Evolutionary conservation across 2,113 vertebrate species (phyloP).

Genomic region (Neolamprologus caudopunctatus): DNA sequence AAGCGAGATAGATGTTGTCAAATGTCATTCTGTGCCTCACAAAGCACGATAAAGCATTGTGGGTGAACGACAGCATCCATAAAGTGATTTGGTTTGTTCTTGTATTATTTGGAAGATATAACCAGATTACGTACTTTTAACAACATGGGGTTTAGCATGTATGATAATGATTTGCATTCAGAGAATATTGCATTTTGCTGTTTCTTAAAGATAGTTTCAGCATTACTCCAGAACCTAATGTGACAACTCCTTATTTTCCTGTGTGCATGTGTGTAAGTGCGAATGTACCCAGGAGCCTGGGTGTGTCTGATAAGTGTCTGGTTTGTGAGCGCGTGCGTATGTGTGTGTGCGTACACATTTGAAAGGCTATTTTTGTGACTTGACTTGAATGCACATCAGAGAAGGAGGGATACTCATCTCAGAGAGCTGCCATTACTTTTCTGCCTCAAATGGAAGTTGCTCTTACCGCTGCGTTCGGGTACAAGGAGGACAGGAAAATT

Average conservation of each 20-base stretch:
- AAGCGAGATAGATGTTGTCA: slow-evolving; percentile 43
- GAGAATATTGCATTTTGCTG: slow-evolving; percentile 59
- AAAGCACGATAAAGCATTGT: slow-evolving; percentile 45
- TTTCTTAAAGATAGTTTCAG: slow-evolving; percentile 59
- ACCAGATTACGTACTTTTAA: slow-evolving; percentile 43
- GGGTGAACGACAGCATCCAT: slow-evolving; percentile 47
- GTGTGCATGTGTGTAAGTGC: slow-evolving; percentile 3
- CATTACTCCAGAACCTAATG: slow-evolving; percentile 44
- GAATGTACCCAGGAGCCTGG: not conserved
- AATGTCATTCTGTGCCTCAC: slow-evolving; percentile 57
- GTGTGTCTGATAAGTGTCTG: not conserved
- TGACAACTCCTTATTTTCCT: slow-evolving; percentile 45
- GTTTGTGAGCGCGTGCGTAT: not conserved
- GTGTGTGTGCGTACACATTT: slow-evolving; percentile 3
- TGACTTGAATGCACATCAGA: slow-evolving; percentile 43
- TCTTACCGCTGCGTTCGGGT: slow-evolving; percentile 21
- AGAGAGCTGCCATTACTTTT: slow-evolving; percentile 24
- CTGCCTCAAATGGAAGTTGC: slow-evolving; percentile 30
- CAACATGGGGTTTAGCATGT: slow-evolving; percentile 50
- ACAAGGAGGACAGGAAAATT: slow-evolving; percentile 20
- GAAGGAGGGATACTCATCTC: slow-evolving; percentile 15
- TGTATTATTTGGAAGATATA: slow-evolving; percentile 60
- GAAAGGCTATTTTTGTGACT: slow-evolving; percentile 49
- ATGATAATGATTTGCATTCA: slow-evolving; percentile 40
- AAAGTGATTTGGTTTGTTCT: slow-evolving; percentile 41